Base-by-base conservation (phyloP, 2,113 vertebrate species). In the Cebus imitator region DNA sequence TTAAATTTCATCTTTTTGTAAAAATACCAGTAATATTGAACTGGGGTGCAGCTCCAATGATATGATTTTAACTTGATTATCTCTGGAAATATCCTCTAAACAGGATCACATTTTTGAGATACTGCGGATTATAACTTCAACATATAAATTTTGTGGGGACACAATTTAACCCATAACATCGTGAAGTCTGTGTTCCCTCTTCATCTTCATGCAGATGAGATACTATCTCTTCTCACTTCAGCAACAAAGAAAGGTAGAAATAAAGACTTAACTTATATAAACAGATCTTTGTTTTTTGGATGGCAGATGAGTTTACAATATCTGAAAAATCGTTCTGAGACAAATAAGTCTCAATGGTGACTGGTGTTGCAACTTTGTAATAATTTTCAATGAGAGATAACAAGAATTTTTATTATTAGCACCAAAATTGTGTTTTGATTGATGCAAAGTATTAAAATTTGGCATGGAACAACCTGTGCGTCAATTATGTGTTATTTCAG, bases 381-480 rank as follows among this genome's bases (percentile, higher is more conserved):
- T 86, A 87, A 87, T 85, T 95, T 96, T 85, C 61, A 94, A 16
- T 89, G 75, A 76, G 10, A 40, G 57, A 91, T 82, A 6, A 61
- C 32, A 94, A 18, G 81, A n/a, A 94, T 81, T 68, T 72, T 93
- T 91, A n/a, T 72, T 88, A 91, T 91, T 27, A 86, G 37, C 4
- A 66, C 25, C 32, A 88, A n/a, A 76, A 87, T 2, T 88, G 37
- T 90, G 7, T 86, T 87, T 93, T 78, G 27, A 95, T 66, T 73
- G n/a, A 91, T 89, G 18, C 18, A 96, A 88, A 89, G 66, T 83
- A 84, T 96, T 84, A 79, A 80, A 80, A 82, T 84, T 80, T 85
- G 35, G 3, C 48, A 85, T 75, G 40, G 14, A 87, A 48, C 85
- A 50, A 88, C 88, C 16, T 55, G 45, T 70, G 21, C 72, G 40